Base-by-base conservation (phyloP, 1,140 invertebrate genomes). In the Caenorhabditis briggsae region DNA sequence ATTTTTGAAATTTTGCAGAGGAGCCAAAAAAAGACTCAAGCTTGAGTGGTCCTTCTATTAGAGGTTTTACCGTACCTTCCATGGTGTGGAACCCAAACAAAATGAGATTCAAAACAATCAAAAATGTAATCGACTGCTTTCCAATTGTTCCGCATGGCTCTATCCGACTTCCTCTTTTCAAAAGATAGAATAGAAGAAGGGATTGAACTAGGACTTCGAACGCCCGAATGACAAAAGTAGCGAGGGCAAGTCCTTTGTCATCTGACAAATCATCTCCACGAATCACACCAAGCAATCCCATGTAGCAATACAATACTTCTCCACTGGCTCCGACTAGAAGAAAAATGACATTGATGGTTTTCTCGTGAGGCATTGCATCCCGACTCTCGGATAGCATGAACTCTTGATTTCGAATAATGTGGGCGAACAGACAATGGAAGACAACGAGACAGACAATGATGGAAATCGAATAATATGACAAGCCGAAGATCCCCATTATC, bases 51-150 rank as follows among this genome's bases (percentile, higher is more conserved):
- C 33, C 33, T 33, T 33, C 33, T 33, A 33, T 33, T 33, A 33
- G 33, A 33, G 1, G 33, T 33, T 1, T 33, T 33, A 33, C 33
- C 33, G 7, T 23, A 78, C 70, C 46, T 50, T 78, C 70, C 6
- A 78, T 5, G 2, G 70, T 50, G 23, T 78, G 70, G 41, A 78
- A 78, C 50, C 70, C 70, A 16, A 78, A 78, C 12, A 78, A n/a
- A 23, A 78, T 78, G 46, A 78, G 8, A 12, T 78, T 78, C n/a
- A 78, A 53, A 5, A 33, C 46, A 23, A 78, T 78, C 46, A 78
- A 53, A 78, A 78, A 78, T 12, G 70, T 78, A 3, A 78, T 78
- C 14, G 70, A 20, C 23, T 78, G 70, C 46, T 78, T 78, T 43
- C 70, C 70, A 43, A 50, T n/a, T 3, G 70, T 78, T 5, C 23